Evolutionary conservation across 1,140 invertebrate genomes (phyloP).

Genomic region (Ctenoplectra terminalis): DNA sequence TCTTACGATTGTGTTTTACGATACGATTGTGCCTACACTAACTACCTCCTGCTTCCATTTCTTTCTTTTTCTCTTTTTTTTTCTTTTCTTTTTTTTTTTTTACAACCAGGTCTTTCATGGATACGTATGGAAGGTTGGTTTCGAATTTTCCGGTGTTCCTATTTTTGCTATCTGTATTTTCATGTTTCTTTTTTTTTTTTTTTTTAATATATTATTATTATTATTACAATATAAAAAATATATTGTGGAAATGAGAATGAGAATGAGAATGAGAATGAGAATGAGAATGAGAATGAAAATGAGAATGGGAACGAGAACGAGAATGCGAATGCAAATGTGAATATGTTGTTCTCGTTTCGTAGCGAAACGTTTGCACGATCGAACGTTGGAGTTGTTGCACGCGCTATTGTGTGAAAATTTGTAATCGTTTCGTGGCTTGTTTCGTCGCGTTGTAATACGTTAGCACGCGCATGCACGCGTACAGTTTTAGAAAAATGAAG

Average conservation of each 20-base stretch:
- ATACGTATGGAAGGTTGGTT: constrained; percentile 87
- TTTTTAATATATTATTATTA: neutral
- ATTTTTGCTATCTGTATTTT: constrained; percentile 20
- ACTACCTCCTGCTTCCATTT: constrained; percentile 74
- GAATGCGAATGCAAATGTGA: constrained; percentile 22
- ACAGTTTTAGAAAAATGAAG: neutral
- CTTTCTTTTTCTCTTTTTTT: constrained; percentile 76
- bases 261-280: no score
- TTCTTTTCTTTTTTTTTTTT: no score
- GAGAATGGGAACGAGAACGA: no score
- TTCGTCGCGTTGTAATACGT: neutral
- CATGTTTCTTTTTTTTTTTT: constrained; percentile 7
- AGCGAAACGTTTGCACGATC: neutral
- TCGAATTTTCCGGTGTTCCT: constrained; percentile 67
- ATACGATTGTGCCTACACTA: constrained; percentile 71
- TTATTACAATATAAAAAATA: no score
- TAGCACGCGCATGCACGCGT: constrained; percentile 26
- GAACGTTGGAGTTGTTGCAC: neutral
- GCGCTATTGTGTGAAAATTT: neutral
- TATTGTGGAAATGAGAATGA: no score
- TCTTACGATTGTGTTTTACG: neutral
- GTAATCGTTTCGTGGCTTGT: constrained; percentile 9
- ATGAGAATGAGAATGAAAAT: no score
- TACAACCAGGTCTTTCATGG: constrained; percentile 86
- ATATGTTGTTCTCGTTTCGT: neutral